Evolutionary conservation across 2,888 invertebrate species (phyloP), one percentile per base, ranked within the genome.

Genomic region (Drosophila greeni): DNA sequence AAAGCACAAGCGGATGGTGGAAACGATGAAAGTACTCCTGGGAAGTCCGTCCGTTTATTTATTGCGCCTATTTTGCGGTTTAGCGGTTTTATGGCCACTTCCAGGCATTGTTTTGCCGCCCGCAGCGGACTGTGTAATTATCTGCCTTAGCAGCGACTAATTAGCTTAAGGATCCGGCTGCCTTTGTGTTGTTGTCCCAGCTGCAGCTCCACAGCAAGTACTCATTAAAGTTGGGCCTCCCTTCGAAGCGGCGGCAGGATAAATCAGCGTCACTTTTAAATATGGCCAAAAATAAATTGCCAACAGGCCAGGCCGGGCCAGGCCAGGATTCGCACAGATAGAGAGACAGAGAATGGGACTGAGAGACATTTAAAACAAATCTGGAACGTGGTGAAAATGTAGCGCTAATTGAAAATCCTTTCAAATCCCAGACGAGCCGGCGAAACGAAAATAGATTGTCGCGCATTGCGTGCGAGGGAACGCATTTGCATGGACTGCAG

Each of bases 51-150:
- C 47, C 47, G 42, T 62, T 78, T 78, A 81, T 79, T 77, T 79
- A 76, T 77, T 70, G 71, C 71, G 79, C 73, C 79, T 79, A 81
- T 80, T 81, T 82, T 80, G 80, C 69, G 82, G 80, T 71, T 81
- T 82, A 80, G 80, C 80, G 74, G 71, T 80, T 78, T 80, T 82
- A 82, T 72, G 80, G 66, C 70, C 76, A 75, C 71, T 69, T 62
- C 20, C 66, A 61, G 71, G 53, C 69, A 70, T 70, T 76, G 69
- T 70, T 72, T 64, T 45, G 33, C 52, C 51, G 42, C 48, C 59
- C 59, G 53, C 55, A 40, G 64, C 60, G 59, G 65, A 62, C 64
- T 60, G 70, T 58, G 71, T 81, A 81, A 81, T 81, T 81, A 81
- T 78, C 75, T 62, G 60, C 66, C 75, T 68, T 65, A 62, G 61